These are phyloP conservation scores for Sebastes fasciatus DNA, from an alignment of 2,113 vertebrate species.

Conservation along the genomic window DNA sequence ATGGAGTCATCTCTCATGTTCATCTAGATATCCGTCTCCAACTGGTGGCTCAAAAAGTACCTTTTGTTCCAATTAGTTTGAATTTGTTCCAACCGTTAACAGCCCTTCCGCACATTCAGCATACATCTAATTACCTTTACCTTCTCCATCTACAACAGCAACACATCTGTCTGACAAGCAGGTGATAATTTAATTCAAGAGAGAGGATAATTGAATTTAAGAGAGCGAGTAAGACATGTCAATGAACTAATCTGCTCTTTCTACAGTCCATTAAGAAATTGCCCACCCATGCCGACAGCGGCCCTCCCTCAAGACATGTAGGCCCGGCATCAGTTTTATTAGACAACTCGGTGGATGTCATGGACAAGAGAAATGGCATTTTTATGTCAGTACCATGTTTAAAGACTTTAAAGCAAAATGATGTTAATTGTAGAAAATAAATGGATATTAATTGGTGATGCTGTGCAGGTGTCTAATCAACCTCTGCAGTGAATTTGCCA, in stretches of 20 bases:
- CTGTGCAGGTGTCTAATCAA: conserved; percentile 25
- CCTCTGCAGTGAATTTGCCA: conserved; percentile 23
- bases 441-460: conserved; percentile 33
- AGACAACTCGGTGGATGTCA: conserved; percentile 18
- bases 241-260: conserved; percentile 78
- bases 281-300: conserved; percentile 64
- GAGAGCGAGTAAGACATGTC: conserved; percentile 69
- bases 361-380: neutral
- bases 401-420: neutral
- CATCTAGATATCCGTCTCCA: neutral
- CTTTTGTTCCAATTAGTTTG: neutral
- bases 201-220: conserved; percentile 74
- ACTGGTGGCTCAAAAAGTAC: neutral
- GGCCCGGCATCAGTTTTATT: conserved; percentile 32
- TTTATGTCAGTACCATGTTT: neutral
- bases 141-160: conserved; percentile 31
- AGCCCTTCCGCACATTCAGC: neutral
- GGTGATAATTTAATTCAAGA: conserved; percentile 70
- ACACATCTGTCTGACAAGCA: conserved; percentile 66
- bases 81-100: neutral
- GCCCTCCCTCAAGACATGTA: conserved; percentile 53
- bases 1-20: neutral
- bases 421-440: conserved; percentile 15
- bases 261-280: conserved; percentile 76
- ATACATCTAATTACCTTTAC: conserved; percentile 18